Evolutionary conservation across 2,888 invertebrate species (phyloP).

Genomic region (Trissonchulus latispiculum): DNA sequence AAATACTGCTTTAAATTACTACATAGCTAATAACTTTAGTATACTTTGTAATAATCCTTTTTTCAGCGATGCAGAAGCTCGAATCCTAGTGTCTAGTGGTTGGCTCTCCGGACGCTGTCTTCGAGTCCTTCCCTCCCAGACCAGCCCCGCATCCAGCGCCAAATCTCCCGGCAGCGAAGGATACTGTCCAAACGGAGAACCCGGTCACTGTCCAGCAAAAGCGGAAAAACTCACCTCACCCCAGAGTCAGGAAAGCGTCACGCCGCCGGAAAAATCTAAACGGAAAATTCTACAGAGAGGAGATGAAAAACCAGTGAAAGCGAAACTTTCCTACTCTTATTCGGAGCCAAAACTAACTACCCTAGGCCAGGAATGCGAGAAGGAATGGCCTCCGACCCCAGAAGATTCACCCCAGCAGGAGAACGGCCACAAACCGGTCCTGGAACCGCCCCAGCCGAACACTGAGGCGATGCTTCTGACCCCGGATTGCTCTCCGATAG

Average conservation of each 20-base stretch:
- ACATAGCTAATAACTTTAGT: no score
- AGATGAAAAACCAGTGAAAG: not conserved
- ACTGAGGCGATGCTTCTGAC: slow-evolving; percentile 1
- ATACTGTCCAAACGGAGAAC: not conserved
- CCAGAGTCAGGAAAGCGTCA: not conserved
- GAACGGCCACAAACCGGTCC: not conserved
- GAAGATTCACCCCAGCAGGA: slow-evolving; percentile 5
- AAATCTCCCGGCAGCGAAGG: not conserved
- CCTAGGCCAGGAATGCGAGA: slow-evolving; percentile 31
- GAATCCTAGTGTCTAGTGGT: not conserved
- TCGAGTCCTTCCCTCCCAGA: not conserved
- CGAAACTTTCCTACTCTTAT: not conserved
- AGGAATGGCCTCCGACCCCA: slow-evolving; percentile 12
- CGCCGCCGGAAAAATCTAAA: not conserved
- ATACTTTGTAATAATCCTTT: no score
- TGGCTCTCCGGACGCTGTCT: not conserved
- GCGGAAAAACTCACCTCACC: not conserved
- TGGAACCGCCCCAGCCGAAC: not conserved
- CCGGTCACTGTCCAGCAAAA: not conserved
- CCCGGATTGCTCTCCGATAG: slow-evolving; percentile 6
- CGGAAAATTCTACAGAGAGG: not conserved
- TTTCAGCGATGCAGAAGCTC: slow-evolving; percentile 78
- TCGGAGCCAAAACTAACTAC: slow-evolving; percentile 28
- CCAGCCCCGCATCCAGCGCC: not conserved
- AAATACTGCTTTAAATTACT: no score